Evolutionary conservation across 2,888 invertebrate genomes (phyloP), one percentile per base, ranked within the genome.

Genomic region (Hydrotaea cyrtoneurina): DNA sequence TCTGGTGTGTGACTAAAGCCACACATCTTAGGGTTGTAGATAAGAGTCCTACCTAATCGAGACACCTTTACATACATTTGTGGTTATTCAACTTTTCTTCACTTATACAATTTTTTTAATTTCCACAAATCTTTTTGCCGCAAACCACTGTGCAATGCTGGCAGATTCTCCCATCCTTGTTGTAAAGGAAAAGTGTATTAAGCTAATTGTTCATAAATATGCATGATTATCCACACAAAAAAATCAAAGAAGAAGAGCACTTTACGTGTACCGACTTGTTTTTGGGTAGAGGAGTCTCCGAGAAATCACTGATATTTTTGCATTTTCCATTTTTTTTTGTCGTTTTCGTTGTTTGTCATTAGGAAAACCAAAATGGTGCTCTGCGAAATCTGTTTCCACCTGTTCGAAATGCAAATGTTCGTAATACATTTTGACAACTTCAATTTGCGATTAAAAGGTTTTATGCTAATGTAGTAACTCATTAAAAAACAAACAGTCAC

Each of bases 381-480:
- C 21, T 3, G n/a, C n/a, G 4, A 39, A 39, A 39, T 21, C 43
- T 43, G 21, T 66, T 39, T 23, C 43, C 81, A 81, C 72, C 72
- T 73, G 64, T 19, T 53, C 19, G 15, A 71, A 80, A 83, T 83
- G 77, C 83, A 78, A 72, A 80, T 81, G 81, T 71, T 75, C 8
- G 73, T 81, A 84, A 78, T 66, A 79, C 81, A 59, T 81, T 79
- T 76, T 73, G 53, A 81, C 75, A 79, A 76, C 81, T 85, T 85
- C 78, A 79, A 81, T 85, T 85, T 81, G 76, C 69, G 75, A 81
- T 81, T 85, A 81, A 85, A 85, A 85, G 84, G 81, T 85, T 85
- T 81, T 85, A 85, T 85, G 81, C 76, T 75, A 85, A 85, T 84
- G 69, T 43, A 64, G 69, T 43, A 64, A 64, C 78, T 84, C 80